Base-by-base conservation (phyloP, 2,888 invertebrate genomes). In the Tinea pellionella region DNA sequence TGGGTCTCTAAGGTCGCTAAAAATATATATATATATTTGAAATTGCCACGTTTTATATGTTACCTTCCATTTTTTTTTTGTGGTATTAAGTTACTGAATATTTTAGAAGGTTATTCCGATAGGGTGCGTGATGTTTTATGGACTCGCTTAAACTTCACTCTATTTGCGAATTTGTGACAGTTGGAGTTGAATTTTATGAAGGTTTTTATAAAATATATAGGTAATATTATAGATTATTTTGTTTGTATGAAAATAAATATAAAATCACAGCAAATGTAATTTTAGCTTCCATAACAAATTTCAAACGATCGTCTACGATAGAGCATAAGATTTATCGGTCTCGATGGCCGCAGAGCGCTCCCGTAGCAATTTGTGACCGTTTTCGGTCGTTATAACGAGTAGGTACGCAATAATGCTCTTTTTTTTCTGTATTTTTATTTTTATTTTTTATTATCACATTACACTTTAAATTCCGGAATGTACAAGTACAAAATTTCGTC, bases 11-110 rank as follows among this genome's bases (percentile, higher is more conserved):
- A 53, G 53, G 24, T 24, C 53, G 24, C 18, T 53, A 53, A 53
- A 53, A 53, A 53, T 24, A 53, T 53, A 53, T 24, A 53, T 53
- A 53, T 24, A 53, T 53, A 53, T 47, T 47, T 47, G 47, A 47
- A 47, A 47, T 47, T 47, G 47, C 47, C 16, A 47, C 13, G 16
- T 47, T 47, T 47, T 47, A 47, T 47, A 47, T 8, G n/a, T 42
- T 6, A 42, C n/a, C 12, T 37, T n/a, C 2, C 37, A 2, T 37
- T 12, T 9, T 6, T 37, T 37, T 9, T 37, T 37, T 37, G n/a
- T 37, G 37, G n/a, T 37, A 37, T 2, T 37, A 37, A 37, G 9
- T 37, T 37, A 6, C 2, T 37, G 37, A 2, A 37, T 37, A 9
- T 24, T 24, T 24, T 24, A 24, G 24, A 24, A 3, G 24, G 24